Base-by-base conservation (phyloP, 92 coral and sea anemone species). In the Zoanthus solanderi region DNA sequence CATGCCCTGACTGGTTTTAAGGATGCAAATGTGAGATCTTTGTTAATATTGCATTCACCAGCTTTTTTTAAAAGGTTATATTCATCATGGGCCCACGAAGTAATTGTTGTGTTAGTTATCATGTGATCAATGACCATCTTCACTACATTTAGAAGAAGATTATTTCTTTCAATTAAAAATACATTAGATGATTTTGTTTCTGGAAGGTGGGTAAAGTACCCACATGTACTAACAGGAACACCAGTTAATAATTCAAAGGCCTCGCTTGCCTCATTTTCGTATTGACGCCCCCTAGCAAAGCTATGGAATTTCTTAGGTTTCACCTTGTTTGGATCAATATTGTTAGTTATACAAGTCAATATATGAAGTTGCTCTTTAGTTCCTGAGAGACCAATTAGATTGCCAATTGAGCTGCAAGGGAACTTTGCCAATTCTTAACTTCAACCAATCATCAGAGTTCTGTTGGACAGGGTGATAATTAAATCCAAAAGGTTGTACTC, bases 51-150 rank as follows among this genome's bases (percentile, higher is more conserved):
- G 2, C 0, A 1, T 42, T 74, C 78, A 8, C 78, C 78, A 37
- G 1, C 14, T 34, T 42, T 74, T 14, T 42, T 34, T 1, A 74
- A 56, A 0, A 74, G 78, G 74, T 85, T 88, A 71, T 60, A 88
- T 78, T 91, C 94, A 54, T 88, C 89, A 88, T 91, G 94, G 23
- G 94, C 82, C 94, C 94, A 91, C 58, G 72, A 89, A 78, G 29
- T 65, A 16, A 91, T 54, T 63, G 6, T 71, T 29, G 37, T 63
- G 56, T 48, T 30, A 83, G 91, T 85, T 53, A 88, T 69, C 89
- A 91, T 91, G 57, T 61, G 76, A 78, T 91, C 89, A 66, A 77
- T 65, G 75, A 91, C 78, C 42, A 79, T 88, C 46, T 91, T 91
- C 44, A 89, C 76, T 12, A 88, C 87, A 50, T 84, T 66, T 23